phyloP scores from a whole-genome alignment of 1,140 invertebrate species.

The Scaptomyza montana region DNA sequence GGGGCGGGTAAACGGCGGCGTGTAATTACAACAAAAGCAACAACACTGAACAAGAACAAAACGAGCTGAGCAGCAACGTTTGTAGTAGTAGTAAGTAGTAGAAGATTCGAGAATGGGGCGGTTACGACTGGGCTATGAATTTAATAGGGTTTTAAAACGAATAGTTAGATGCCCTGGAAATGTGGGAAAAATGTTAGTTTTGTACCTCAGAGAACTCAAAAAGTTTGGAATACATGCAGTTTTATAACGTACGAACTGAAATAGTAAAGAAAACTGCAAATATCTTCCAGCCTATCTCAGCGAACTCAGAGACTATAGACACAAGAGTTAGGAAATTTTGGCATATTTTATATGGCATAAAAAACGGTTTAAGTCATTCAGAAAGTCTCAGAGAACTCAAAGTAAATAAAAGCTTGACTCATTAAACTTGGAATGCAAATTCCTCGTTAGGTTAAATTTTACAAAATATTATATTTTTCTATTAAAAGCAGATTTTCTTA shows the following conservation, averaged over 20 bases:
- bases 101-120: slow-evolving; percentile 13
- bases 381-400: too few relatives aligned
- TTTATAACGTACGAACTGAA: too few relatives aligned
- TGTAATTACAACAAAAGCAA: slow-evolving; percentile 76
- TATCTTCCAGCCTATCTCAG: too few relatives aligned
- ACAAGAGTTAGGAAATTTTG: neutral
- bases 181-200: neutral
- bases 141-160: neutral
- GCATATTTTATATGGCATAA: too few relatives aligned
- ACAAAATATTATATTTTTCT: too few relatives aligned
- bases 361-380: too few relatives aligned
- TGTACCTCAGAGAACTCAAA: neutral
- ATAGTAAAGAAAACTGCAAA: too few relatives aligned
- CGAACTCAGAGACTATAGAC: neutral
- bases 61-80: slow-evolving; percentile 51
- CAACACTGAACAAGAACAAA: slow-evolving; percentile 74
- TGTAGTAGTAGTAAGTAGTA: neutral
- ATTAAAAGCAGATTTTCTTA: too few relatives aligned
- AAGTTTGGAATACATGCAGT: neutral
- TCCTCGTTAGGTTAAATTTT: too few relatives aligned
- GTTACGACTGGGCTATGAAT: neutral
- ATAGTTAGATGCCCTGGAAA: neutral
- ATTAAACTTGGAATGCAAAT: too few relatives aligned
- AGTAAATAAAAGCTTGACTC: too few relatives aligned
- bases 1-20: slow-evolving; percentile 51